Evolutionary conservation across 2,888 invertebrate species (phyloP).

Genomic region (Diplolepis rosae): DNA sequence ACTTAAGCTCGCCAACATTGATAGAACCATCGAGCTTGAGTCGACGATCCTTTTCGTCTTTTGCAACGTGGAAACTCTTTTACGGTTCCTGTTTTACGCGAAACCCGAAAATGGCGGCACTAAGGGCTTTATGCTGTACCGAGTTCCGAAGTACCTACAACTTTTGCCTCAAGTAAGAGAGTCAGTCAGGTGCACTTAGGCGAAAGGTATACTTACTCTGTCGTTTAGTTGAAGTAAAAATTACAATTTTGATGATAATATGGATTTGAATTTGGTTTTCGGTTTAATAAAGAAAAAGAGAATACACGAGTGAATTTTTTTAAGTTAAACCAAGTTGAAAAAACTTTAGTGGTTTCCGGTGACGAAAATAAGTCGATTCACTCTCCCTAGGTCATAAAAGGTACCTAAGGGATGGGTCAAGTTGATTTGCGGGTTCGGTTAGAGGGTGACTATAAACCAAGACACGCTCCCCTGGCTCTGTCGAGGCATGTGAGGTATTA

Average conservation of each 20-base stretch:
- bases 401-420: conserved; percentile 17
- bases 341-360: background rate
- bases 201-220: conserved; percentile 47
- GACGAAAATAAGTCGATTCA: background rate
- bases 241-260: conserved; percentile 62
- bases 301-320: conserved; percentile 10
- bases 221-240: conserved; percentile 56
- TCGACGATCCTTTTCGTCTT: conserved; percentile 30
- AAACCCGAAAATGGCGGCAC: conserved; percentile 52
- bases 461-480: conserved; percentile 34
- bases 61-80: conserved; percentile 50
- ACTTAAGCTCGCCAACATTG: conserved; percentile 17
- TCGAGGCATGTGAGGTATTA: conserved; percentile 25
- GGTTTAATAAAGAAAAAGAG: conserved; percentile 36
- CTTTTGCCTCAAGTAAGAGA: conserved; percentile 54
- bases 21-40: conserved; percentile 3
- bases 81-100: conserved; percentile 51
- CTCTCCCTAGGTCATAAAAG: background rate
- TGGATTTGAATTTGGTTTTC: conserved; percentile 40
- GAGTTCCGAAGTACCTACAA: conserved; percentile 56
- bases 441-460: conserved; percentile 39
- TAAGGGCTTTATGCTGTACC: conserved; percentile 55
- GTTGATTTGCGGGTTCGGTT: conserved; percentile 33
- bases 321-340: conserved; percentile 1
- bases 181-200: conserved; percentile 52